Percentiles rank a stretch among this genome's conserved stretches.
Conservation (phyloP, 2,113 vertebrate genomes). For the Pleuronectes platessa region DNA sequence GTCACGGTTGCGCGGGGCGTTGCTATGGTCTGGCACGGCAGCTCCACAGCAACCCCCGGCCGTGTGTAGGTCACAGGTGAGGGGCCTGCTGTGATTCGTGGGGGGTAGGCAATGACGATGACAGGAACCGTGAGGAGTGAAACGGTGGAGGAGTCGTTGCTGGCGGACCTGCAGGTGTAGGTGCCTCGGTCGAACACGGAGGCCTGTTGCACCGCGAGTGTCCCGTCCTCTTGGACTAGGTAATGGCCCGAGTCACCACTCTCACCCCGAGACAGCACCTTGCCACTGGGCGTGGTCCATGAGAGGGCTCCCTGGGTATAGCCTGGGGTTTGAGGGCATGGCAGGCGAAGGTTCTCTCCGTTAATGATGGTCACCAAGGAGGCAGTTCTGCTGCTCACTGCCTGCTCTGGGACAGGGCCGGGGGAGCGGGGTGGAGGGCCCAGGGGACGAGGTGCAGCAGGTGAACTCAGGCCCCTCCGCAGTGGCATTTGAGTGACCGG, state of each 20-base stretch:
- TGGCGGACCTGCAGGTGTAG: constrained; percentile 85
- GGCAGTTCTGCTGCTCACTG: constrained; percentile 79
- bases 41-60: constrained; percentile 86
- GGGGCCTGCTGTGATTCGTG: constrained; percentile 89
- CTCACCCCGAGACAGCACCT: constrained; percentile 82
- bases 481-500: constrained; percentile 70
- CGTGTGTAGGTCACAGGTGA: constrained; percentile 87
- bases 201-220: constrained; percentile 83
- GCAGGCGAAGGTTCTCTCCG: constrained; percentile 88
- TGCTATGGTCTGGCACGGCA: constrained; percentile 89
- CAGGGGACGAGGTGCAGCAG: constrained; percentile 21
- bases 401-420: constrained; percentile 53
- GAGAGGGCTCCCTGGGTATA: constrained; percentile 64
- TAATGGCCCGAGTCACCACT: constrained; percentile 75
- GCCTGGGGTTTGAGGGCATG: constrained; percentile 76
- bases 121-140: constrained; percentile 85
- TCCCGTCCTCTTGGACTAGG: constrained; percentile 86
- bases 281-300: constrained; percentile 89
- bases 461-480: constrained; percentile 14
- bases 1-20: constrained; percentile 88
- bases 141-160: constrained; percentile 71
- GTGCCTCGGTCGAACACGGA: constrained; percentile 91
- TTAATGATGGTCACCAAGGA: constrained; percentile 88
- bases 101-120: constrained; percentile 94
- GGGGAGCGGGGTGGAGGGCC: constrained; percentile 14